phyloP scores from a whole-genome alignment of 2,888 invertebrate genomes.

The Protophormia terraenovae region DNA sequence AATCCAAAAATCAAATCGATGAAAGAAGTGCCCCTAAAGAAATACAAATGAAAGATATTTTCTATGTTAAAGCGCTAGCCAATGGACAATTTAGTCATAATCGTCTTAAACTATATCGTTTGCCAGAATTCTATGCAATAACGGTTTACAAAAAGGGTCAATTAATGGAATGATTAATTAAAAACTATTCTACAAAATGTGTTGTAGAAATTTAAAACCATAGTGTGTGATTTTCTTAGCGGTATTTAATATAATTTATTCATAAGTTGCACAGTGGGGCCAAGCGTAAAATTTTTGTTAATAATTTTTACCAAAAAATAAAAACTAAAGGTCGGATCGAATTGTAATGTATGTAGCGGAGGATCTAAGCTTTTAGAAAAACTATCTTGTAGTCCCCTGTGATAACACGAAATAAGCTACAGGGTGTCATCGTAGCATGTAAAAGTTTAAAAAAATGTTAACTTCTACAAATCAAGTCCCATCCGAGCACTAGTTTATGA shows the following conservation, averaged over 20 bases:
- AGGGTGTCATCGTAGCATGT: too few species aligned
- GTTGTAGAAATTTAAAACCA: neutral
- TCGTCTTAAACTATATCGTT: constrained; percentile 75
- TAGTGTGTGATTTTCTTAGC: neutral
- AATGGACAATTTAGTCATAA: constrained; percentile 78
- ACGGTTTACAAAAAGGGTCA: constrained; percentile 73
- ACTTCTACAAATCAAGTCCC: too few species aligned
- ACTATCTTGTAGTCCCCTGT: too few species aligned
- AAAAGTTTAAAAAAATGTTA: too few species aligned
- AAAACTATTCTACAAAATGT: neutral
- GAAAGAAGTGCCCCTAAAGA: constrained; percentile 64
- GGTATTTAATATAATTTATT: neutral
- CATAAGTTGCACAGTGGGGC: too few species aligned
- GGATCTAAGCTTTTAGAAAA: too few species aligned
- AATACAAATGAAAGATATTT: constrained; percentile 74
- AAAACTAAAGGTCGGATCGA: too few species aligned
- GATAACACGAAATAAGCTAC: too few species aligned
- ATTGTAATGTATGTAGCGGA: too few species aligned
- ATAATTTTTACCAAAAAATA: too few species aligned
- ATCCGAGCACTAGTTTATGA: too few species aligned
- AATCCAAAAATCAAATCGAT: constrained; percentile 67
- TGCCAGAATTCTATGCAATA: constrained; percentile 78
- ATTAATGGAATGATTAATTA: neutral
- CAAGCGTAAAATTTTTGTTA: too few species aligned
- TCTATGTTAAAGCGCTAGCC: constrained; percentile 76